Percentiles rank a stretch among this genome's conserved stretches.
Conservation (phyloP, 2,797 vertebrate genomes). For the Vespertilio murinus region DNA sequence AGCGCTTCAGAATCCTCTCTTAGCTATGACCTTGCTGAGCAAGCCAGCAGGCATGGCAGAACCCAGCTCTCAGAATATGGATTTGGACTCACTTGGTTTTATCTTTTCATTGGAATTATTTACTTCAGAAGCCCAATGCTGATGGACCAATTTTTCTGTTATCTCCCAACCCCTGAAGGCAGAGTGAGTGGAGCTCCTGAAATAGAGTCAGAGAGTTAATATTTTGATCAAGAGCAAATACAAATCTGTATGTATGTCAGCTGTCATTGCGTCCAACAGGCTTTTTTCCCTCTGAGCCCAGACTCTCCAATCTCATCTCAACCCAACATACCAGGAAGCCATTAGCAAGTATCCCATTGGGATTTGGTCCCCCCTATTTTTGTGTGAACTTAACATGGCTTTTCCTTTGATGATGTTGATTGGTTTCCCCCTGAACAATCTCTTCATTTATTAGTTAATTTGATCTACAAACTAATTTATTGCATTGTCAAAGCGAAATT, state of each 20-base stretch:
- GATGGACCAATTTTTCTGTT: background rate
- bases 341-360: background rate
- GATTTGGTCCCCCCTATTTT: background rate
- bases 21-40: background rate
- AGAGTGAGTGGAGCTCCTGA: background rate
- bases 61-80: background rate
- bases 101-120: background rate
- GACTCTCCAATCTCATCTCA: background rate
- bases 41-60: background rate
- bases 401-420: background rate
- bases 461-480: slow-evolving; percentile 1
- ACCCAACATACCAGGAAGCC: background rate
- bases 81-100: background rate
- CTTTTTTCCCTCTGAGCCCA: background rate
- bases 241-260: background rate
- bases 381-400: background rate
- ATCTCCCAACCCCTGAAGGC: background rate
- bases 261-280: background rate
- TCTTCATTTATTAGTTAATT: background rate
- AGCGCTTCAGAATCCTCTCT: background rate
- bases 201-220: background rate
- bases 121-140: background rate
- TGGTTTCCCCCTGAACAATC: background rate
- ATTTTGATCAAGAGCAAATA: background rate
- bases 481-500: background rate